Evolutionary conservation across 2,797 vertebrate genomes (phyloP).

Genomic region (Galagoides demidoff): DNA sequence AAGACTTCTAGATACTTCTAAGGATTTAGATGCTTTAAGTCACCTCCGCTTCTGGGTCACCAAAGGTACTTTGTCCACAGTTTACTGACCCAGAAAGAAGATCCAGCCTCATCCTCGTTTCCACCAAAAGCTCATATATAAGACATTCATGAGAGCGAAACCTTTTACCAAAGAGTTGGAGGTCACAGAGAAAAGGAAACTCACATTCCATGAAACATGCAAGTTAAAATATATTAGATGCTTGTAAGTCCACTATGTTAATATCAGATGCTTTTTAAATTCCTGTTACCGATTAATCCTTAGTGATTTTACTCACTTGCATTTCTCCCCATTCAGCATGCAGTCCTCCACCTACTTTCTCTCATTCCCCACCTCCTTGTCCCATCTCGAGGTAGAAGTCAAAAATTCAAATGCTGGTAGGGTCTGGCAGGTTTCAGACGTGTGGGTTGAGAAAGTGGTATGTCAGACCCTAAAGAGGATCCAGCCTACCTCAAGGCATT

Average conservation of each 20-base stretch:
- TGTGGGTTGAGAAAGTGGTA: background rate
- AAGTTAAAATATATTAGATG: background rate
- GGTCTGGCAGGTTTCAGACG: background rate
- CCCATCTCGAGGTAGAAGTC: background rate
- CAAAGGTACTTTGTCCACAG: background rate
- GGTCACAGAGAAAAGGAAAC: background rate
- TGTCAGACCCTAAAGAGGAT: background rate
- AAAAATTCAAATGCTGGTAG: background rate
- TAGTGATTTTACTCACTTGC: background rate
- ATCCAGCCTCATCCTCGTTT: background rate
- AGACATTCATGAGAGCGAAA: background rate
- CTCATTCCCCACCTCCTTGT: background rate
- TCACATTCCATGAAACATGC: background rate
- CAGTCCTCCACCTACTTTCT: background rate
- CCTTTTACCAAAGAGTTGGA: background rate
- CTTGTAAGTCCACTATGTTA: background rate
- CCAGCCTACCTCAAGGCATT: background rate
- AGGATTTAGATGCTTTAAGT: background rate
- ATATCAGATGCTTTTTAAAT: background rate
- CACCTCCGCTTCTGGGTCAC: background rate
- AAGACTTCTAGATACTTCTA: background rate
- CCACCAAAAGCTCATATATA: background rate
- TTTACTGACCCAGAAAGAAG: background rate
- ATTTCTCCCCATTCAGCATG: background rate
- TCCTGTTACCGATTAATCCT: background rate